phyloP scores from a whole-genome alignment of 2,797 vertebrate genomes.

The Melanotaenia parkinsoni region DNA sequence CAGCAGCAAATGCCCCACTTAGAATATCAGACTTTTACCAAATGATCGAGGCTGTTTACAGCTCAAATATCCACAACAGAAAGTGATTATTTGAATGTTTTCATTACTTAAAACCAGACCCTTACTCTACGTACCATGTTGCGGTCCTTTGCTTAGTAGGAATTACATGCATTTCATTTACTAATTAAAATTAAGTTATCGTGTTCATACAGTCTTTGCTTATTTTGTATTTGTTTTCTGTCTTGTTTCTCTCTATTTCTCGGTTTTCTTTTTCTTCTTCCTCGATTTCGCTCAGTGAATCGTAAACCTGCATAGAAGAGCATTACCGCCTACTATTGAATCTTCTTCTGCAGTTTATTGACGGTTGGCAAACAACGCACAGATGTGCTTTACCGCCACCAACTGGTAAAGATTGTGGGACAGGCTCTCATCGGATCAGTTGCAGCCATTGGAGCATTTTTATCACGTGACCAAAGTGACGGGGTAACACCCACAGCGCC shows the following conservation, averaged over 20 bases:
- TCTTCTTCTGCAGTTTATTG: not conserved
- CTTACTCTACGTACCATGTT: slow-evolving; percentile 34
- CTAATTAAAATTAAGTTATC: not conserved
- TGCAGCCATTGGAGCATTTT: slow-evolving; percentile 50
- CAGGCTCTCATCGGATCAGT: too few species aligned
- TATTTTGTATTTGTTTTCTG: slow-evolving; percentile 10
- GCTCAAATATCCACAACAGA: not conserved
- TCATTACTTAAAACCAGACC: accelerated
- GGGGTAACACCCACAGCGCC: slow-evolving; percentile 86
- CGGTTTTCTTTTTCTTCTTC: slow-evolving; percentile 24
- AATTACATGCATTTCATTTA: not conserved
- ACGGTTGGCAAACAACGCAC: too few species aligned
- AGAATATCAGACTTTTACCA: not conserved
- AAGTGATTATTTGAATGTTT: slow-evolving; percentile 1
- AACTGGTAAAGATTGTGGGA: too few species aligned
- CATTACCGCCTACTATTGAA: slow-evolving; percentile 15
- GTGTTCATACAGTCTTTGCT: not conserved
- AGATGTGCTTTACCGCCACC: too few species aligned
- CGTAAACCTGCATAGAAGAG: not conserved
- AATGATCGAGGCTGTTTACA: not conserved
- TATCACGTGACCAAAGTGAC: slow-evolving; percentile 77
- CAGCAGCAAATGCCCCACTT: not conserved
- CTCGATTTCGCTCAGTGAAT: not conserved
- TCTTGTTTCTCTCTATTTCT: slow-evolving; percentile 43
- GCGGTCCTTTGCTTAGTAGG: not conserved